These are phyloP conservation scores for Crocuta crocuta DNA, from an alignment of 2,113 vertebrate genomes.

Conservation along the genomic window DNA sequence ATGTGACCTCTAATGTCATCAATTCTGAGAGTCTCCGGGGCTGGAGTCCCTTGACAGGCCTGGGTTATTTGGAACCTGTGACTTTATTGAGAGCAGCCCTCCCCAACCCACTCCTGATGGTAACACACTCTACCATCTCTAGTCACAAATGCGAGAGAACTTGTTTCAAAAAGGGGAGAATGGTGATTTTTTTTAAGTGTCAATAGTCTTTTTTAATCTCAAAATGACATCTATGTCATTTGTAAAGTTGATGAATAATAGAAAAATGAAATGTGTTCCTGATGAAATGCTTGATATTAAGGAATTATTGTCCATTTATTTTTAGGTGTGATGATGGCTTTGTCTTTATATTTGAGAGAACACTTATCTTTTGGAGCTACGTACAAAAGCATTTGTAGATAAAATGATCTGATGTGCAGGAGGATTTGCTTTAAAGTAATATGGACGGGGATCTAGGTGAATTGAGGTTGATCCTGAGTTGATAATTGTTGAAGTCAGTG, in stretches of 20 bases:
- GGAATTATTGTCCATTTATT: not conserved
- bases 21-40: not conserved
- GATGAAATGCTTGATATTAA: not conserved
- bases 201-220: not conserved
- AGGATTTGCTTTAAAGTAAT: constrained; percentile 10
- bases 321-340: not conserved
- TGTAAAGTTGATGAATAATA: not conserved
- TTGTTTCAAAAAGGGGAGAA: not conserved
- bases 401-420: not conserved
- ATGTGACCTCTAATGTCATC: not conserved
- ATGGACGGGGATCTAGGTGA: not conserved
- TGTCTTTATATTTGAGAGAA: constrained; percentile 2
- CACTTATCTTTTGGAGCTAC: not conserved
- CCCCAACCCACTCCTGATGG: not conserved
- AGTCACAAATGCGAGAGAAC: not conserved
- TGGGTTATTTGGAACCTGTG: not conserved
- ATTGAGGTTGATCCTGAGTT: not conserved
- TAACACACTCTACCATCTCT: not conserved
- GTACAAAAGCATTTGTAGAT: not conserved
- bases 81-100: not conserved
- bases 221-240: not conserved
- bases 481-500: not conserved
- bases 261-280: not conserved
- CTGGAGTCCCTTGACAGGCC: not conserved
- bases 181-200: not conserved